A percentile compares a stretch with the other conserved stretches of the same genome.
Evolutionary conservation across 1,140 invertebrate species (phyloP).

Genomic region (Asbolus verrucosus): DNA sequence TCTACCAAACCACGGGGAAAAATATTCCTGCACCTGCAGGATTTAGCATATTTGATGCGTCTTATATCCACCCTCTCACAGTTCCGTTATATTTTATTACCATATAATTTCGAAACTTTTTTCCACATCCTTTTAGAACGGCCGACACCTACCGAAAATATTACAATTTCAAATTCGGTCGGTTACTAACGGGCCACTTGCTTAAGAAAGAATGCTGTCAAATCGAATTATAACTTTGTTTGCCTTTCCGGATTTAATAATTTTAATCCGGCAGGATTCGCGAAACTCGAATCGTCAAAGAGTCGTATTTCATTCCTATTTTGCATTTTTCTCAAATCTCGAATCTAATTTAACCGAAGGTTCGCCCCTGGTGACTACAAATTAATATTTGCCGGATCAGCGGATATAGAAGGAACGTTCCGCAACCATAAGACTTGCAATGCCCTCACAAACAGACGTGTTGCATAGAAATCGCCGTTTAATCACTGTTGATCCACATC

Average conservation of each 20-base stretch:
- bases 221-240: conserved; percentile 34
- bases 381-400: too few relatives aligned
- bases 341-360: neutral
- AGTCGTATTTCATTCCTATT: neutral
- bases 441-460: too few relatives aligned
- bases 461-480: conserved; percentile 13
- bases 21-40: conserved; percentile 43
- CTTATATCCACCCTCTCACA: conserved; percentile 32
- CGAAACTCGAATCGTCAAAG: neutral
- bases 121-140: conserved; percentile 3
- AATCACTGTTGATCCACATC: conserved; percentile 2
- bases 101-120: conserved; percentile 41
- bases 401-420: too few relatives aligned
- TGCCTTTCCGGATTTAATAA: conserved; percentile 22
- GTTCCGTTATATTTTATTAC: conserved; percentile 41
- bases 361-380: neutral
- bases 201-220: conserved; percentile 4
- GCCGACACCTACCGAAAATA: conserved; percentile 17
- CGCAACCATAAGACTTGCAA: too few relatives aligned
- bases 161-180: conserved; percentile 35
- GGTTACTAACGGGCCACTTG: conserved; percentile 6
- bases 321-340: neutral
- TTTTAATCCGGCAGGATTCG: conserved; percentile 4
- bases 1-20: conserved; percentile 34
- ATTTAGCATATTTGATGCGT: conserved; percentile 41